phyloP scores from a whole-genome alignment of 2,888 invertebrate genomes.

The Pomacea canaliculata region DNA sequence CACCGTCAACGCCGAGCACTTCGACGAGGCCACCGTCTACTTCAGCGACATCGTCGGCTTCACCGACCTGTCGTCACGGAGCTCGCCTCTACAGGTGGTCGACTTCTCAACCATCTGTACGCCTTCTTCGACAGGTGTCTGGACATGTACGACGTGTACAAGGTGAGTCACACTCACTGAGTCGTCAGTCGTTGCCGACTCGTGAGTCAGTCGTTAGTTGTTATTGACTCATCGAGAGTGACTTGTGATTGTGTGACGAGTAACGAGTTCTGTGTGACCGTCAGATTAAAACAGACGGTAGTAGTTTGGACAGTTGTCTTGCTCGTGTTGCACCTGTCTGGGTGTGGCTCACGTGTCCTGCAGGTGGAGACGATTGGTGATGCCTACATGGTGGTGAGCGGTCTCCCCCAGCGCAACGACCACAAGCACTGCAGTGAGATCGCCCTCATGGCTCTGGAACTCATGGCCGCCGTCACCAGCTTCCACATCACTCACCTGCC shows the following conservation, averaged over 20 bases:
- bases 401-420: slow-evolving; percentile 51
- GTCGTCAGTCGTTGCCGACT: too few relatives aligned
- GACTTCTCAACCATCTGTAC: slow-evolving; percentile 57
- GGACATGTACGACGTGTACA: slow-evolving; percentile 58
- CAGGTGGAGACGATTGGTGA: slow-evolving; percentile 60
- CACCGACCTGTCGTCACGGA: slow-evolving; percentile 53
- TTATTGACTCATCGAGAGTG: too few relatives aligned
- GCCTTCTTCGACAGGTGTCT: slow-evolving; percentile 52
- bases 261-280: too few relatives aligned
- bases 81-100: slow-evolving; percentile 61
- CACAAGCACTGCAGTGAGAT: slow-evolving; percentile 56
- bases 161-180: slow-evolving; percentile 40
- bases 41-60: slow-evolving; percentile 65
- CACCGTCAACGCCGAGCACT: slow-evolving; percentile 57
- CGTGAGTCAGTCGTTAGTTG: too few relatives aligned
- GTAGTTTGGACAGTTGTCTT: too few relatives aligned
- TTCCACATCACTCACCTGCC: slow-evolving; percentile 59
- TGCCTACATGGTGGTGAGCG: slow-evolving; percentile 60
- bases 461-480: slow-evolving; percentile 45
- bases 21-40: slow-evolving; percentile 55
- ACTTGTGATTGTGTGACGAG: too few relatives aligned
- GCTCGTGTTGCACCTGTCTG: too few relatives aligned
- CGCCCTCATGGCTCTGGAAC: slow-evolving; percentile 53
- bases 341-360: too few relatives aligned
- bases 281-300: too few relatives aligned